Percentiles rank a stretch among this genome's conserved stretches.
phyloP scores from a whole-genome alignment of 2,888 invertebrate species.

The Drosophila merina region DNA sequence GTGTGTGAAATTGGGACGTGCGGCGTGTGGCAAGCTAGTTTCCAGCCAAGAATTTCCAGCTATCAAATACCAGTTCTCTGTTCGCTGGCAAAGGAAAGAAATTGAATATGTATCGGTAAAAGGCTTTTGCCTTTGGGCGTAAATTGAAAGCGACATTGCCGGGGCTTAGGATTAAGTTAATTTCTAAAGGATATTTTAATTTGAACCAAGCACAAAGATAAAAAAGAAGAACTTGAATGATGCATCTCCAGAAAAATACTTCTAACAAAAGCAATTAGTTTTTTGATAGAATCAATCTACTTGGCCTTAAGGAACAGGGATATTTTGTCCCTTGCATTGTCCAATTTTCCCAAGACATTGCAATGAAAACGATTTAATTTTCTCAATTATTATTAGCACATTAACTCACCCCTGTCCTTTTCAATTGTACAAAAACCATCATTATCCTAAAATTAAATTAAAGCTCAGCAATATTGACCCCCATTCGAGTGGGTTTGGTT shows the following conservation, averaged over 20 bases:
- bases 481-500: not conserved
- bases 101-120: not conserved
- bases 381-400: not conserved
- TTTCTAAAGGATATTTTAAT: not conserved
- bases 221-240: not conserved
- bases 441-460: slow-evolving; percentile 7
- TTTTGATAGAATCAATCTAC: too few species aligned
- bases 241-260: too few species aligned
- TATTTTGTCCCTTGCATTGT: too few species aligned
- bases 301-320: too few species aligned
- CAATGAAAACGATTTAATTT: not conserved
- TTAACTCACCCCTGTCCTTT: not conserved
- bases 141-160: not conserved
- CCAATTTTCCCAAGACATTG: not conserved
- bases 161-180: not conserved
- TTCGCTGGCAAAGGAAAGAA: slow-evolving; percentile 4
- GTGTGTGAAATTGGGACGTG: slow-evolving; percentile 20
- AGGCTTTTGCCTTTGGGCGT: not conserved
- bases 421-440: not conserved
- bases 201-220: not conserved
- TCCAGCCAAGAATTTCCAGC: not conserved
- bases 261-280: too few species aligned
- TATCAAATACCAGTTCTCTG: slow-evolving; percentile 7
- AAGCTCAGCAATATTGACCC: slow-evolving; percentile 6
- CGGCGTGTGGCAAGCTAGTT: slow-evolving; percentile 13